These are phyloP conservation scores for Bradypodion pumilum DNA, from an alignment of 2,797 vertebrate genomes.

Conservation along the genomic window DNA sequence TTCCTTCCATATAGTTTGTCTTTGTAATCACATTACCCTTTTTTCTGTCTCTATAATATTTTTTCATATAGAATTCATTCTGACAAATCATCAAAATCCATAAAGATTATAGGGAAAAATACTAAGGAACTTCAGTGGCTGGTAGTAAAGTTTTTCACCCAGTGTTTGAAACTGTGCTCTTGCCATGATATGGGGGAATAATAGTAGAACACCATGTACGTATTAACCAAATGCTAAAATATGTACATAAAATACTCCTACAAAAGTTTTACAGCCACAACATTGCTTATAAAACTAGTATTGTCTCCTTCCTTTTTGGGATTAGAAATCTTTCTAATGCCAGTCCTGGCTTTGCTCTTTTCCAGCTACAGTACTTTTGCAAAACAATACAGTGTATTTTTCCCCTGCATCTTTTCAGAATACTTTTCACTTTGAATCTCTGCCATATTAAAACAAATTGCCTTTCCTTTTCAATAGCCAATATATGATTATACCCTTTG, in stretches of 20 bases:
- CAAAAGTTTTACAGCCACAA: constrained; percentile 12
- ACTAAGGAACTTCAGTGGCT: constrained; percentile 41
- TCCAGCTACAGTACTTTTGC: constrained; percentile 2
- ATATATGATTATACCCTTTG: not conserved
- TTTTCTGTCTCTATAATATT: constrained; percentile 13
- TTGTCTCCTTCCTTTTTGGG: constrained; percentile 11
- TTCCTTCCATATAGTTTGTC: not conserved
- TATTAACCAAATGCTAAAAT: constrained; percentile 29
- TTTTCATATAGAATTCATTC: constrained; percentile 26
- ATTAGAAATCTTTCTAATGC: not conserved
- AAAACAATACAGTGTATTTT: not conserved
- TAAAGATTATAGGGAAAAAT: constrained; percentile 20
- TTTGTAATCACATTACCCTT: not conserved
- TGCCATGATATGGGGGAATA: not conserved
- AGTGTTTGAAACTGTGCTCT: constrained; percentile 40
- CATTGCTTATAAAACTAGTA: constrained; percentile 21
- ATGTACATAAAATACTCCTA: constrained; percentile 15
- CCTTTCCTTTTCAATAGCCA: not conserved
- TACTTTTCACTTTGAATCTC: not conserved
- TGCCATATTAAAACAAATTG: not conserved
- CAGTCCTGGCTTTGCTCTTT: not conserved
- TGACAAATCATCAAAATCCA: constrained; percentile 16
- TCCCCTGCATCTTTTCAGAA: not conserved
- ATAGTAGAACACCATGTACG: constrained; percentile 40
- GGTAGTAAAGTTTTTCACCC: constrained; percentile 26